These are phyloP conservation scores for Parazoanthus atlanticus DNA, from an alignment of 92 coral and sea anemone genomes.

Conservation along the genomic window DNA sequence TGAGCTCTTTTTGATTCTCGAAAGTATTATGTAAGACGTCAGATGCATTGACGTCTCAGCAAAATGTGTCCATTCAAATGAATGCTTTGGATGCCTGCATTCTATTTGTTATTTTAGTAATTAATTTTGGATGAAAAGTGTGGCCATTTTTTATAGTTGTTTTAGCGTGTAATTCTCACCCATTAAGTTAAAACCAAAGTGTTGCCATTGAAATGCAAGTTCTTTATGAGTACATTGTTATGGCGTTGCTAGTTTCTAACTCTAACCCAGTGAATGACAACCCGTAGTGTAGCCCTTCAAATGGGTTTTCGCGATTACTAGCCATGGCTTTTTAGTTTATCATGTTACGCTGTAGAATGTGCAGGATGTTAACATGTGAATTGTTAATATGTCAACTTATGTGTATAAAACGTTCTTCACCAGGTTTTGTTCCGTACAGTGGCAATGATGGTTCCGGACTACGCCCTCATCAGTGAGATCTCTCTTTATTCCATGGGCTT, in stretches of 20 bases:
- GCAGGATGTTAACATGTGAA: no score
- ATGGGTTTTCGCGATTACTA: no score
- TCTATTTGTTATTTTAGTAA: no score
- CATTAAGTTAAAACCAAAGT: no score
- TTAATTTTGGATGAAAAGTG: no score
- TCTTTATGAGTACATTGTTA: neutral
- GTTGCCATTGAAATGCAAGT: no score
- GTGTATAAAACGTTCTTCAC: neutral
- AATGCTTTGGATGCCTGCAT: neutral
- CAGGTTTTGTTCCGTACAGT: conserved; percentile 97
- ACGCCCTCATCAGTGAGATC: conserved; percentile 93
- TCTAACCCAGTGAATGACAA: neutral
- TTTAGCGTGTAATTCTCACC: neutral
- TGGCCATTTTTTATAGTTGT: no score
- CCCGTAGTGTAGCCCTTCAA: neutral
- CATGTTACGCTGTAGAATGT: no score
- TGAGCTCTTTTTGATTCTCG: neutral
- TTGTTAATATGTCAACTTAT: neutral
- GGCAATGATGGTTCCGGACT: conserved; percentile 99
- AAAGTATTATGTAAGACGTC: neutral
- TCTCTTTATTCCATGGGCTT: conserved; percentile 99
- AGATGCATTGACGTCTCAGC: neutral
- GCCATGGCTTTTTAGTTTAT: no score
- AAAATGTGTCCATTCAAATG: neutral
- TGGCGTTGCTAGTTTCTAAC: neutral